Percentiles rank a stretch among this genome's conserved stretches.
phyloP scores from a whole-genome alignment of 1,140 invertebrate genomes.

The Drosophila lini region DNA sequence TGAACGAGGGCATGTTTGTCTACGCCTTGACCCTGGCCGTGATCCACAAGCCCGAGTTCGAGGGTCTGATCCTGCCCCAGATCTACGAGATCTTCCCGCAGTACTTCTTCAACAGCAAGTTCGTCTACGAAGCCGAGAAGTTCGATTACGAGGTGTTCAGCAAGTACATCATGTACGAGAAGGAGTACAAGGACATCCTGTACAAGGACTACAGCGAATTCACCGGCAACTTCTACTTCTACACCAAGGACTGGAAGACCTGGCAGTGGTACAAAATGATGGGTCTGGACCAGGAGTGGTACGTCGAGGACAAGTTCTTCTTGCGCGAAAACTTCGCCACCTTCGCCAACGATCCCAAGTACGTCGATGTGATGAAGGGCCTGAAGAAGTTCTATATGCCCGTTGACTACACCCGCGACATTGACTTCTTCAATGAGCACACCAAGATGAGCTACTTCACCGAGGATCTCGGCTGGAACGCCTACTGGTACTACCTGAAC shows the following conservation, averaged over 20 bases:
- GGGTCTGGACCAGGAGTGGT: conserved; percentile 2
- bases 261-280: conserved; percentile 4
- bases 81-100: conserved; percentile 14
- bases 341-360: background rate
- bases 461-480: conserved; percentile 4
- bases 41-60: conserved; percentile 8
- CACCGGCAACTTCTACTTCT: background rate
- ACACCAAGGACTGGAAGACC: conserved; percentile 7
- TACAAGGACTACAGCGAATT: conserved; percentile 10
- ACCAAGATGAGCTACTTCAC: conserved; percentile 5
- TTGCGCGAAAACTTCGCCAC: background rate
- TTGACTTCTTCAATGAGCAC: background rate
- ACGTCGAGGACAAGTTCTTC: conserved; percentile 3
- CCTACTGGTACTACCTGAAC: conserved; percentile 9
- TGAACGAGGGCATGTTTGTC: conserved; percentile 17
- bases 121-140: conserved; percentile 8
- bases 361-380: background rate
- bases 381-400: background rate
- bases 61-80: conserved; percentile 11
- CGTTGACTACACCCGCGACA: background rate
- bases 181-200: conserved; percentile 10
- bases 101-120: conserved; percentile 16
- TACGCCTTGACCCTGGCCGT: conserved; percentile 13
- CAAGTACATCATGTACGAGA: conserved; percentile 9
- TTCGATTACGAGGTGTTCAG: conserved; percentile 8